A percentile compares a stretch with the other conserved stretches of the same genome.
phyloP scores from a whole-genome alignment of 2,113 vertebrate genomes.

The Dinomys branickii region DNA sequence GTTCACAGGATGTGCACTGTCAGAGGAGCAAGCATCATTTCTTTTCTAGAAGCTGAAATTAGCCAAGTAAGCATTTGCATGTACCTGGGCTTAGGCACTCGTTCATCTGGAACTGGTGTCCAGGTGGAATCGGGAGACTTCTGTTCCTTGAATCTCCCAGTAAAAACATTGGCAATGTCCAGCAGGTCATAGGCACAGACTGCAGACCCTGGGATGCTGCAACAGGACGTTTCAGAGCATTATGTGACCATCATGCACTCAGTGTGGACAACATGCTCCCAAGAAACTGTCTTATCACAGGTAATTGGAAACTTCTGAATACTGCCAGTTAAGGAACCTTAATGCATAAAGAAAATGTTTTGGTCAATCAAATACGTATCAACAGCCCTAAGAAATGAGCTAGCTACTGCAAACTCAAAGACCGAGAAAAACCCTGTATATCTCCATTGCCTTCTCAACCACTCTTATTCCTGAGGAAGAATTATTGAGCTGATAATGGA shows the following conservation, averaged over 20 bases:
- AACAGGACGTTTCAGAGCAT: slow-evolving; percentile 82
- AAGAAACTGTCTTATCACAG: slow-evolving; percentile 73
- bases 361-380: slow-evolving; percentile 66
- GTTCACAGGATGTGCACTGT: no score
- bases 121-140: slow-evolving; percentile 98
- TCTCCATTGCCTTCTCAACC: not conserved
- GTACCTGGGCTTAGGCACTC: slow-evolving; percentile 97
- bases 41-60: not conserved
- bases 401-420: slow-evolving; percentile 56
- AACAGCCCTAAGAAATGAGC: slow-evolving; percentile 63
- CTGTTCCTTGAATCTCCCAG: slow-evolving; percentile 98
- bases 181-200: slow-evolving; percentile 99
- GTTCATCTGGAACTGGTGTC: slow-evolving; percentile 97
- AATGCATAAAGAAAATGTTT: slow-evolving; percentile 57
- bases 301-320: slow-evolving; percentile 61
- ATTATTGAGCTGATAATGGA: not conserved
- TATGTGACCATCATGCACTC: slow-evolving; percentile 70
- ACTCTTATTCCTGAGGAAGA: not conserved
- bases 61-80: not conserved
- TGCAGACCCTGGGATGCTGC: slow-evolving; percentile 98
- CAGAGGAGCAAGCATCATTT: not conserved
- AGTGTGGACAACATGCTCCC: slow-evolving; percentile 71
- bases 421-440: slow-evolving; percentile 17
- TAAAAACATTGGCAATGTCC: slow-evolving; percentile 95
- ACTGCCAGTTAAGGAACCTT: slow-evolving; percentile 66